Evolutionary conservation across 2,888 invertebrate species (phyloP).

Genomic region (Embidobia sp.): DNA sequence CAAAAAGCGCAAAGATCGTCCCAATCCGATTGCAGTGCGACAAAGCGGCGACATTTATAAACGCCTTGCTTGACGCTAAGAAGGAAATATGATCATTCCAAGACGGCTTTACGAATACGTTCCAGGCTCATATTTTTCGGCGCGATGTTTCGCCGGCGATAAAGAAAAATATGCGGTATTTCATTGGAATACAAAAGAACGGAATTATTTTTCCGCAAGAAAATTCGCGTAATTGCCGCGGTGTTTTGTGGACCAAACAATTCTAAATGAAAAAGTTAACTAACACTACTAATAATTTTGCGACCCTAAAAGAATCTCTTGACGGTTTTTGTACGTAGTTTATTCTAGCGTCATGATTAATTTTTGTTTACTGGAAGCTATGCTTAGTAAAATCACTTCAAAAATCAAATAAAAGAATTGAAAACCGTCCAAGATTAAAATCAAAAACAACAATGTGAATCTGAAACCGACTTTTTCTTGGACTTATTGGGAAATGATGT

Average conservation of each 20-base stretch:
- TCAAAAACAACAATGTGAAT: too few species aligned
- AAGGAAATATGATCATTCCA: conserved; percentile 64
- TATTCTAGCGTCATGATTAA: too few species aligned
- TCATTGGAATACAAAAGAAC: conserved; percentile 52
- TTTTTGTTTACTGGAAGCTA: too few species aligned
- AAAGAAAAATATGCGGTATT: conserved; percentile 58
- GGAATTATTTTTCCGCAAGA: conserved; percentile 25
- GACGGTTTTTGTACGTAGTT: too few species aligned
- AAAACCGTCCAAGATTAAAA: too few species aligned
- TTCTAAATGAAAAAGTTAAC: too few species aligned
- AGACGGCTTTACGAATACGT: conserved; percentile 62
- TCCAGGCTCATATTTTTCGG: conserved; percentile 49
- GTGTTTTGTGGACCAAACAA: too few species aligned
- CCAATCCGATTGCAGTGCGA: conserved; percentile 60
- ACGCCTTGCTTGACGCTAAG: conserved; percentile 56
- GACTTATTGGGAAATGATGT: too few species aligned
- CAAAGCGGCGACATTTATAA: conserved; percentile 66
- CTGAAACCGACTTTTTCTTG: too few species aligned
- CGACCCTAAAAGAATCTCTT: too few species aligned
- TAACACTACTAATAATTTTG: background rate
- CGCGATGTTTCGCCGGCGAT: conserved; percentile 37
- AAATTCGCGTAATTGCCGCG: conserved; percentile 8
- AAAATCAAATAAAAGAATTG: too few species aligned
- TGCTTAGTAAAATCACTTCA: too few species aligned
- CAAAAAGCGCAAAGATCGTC: conserved; percentile 54